These are phyloP conservation scores for Elanus axillaris DNA, from an alignment of 2,113 vertebrate species.

Conservation along the genomic window DNA sequence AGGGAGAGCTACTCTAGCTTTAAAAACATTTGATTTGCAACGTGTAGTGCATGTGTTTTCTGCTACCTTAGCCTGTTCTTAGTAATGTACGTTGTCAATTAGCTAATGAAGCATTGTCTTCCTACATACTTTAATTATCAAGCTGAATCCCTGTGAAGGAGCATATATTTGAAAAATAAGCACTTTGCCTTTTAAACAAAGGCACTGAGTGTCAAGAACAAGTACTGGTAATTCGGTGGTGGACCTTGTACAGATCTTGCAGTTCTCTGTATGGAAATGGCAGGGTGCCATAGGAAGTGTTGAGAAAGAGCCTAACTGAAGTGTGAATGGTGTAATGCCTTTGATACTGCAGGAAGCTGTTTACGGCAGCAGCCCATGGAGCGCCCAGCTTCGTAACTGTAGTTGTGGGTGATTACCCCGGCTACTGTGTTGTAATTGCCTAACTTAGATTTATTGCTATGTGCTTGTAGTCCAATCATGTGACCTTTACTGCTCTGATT, in stretches of 20 bases:
- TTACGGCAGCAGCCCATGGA: background rate
- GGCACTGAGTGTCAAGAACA: background rate
- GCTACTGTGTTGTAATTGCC: background rate
- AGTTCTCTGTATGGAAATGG: background rate
- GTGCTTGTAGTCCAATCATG: background rate
- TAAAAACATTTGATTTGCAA: background rate
- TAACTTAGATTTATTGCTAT: background rate
- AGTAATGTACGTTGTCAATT: no score
- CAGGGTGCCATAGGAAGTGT: background rate
- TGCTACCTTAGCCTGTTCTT: background rate
- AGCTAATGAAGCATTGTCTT: background rate
- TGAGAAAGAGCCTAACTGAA: background rate
- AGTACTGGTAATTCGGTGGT: background rate
- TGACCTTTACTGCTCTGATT: background rate
- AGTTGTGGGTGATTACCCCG: background rate
- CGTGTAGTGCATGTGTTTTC: background rate
- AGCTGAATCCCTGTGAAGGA: background rate
- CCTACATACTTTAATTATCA: background rate
- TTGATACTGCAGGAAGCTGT: background rate
- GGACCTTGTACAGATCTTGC: background rate
- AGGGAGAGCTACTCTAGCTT: background rate
- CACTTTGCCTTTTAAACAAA: background rate
- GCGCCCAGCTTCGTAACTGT: fast-evolving
- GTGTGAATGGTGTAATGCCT: background rate
- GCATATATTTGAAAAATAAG: background rate